Evolutionary conservation across 2,797 vertebrate species (phyloP).

Genomic region (Anniella stebbinsi): DNA sequence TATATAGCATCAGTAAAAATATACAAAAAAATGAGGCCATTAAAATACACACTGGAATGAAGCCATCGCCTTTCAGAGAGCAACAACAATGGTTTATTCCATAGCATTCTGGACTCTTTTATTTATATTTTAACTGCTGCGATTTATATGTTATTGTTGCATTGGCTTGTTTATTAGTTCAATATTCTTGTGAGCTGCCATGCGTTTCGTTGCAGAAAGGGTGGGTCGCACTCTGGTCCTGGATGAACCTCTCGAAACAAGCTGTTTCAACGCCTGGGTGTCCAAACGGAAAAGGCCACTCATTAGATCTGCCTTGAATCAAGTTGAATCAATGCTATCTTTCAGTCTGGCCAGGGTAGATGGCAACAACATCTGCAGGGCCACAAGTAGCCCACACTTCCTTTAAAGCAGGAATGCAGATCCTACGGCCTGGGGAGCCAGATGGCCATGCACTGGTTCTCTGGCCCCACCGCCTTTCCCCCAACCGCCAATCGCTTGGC

Average conservation of each 20-base stretch:
- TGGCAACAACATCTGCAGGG: too few species aligned
- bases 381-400: background rate
- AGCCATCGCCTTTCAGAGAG: background rate
- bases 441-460: too few species aligned
- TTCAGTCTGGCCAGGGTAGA: background rate
- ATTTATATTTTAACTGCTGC: background rate
- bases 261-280: background rate
- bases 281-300: background rate
- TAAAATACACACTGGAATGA: too few species aligned
- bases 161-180: background rate
- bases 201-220: background rate
- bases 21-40: too few species aligned
- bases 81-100: background rate
- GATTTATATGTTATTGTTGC: background rate
- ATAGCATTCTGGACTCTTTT: background rate
- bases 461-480: too few species aligned
- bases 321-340: background rate
- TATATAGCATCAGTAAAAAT: too few species aligned
- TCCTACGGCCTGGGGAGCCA: too few species aligned
- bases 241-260: background rate
- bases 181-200: background rate
- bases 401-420: too few species aligned
- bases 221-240: background rate
- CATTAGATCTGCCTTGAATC: background rate
- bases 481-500: too few species aligned